Evolutionary conservation across 2,888 invertebrate species (phyloP).

Genomic region (Omphaloscelis lunosa): DNA sequence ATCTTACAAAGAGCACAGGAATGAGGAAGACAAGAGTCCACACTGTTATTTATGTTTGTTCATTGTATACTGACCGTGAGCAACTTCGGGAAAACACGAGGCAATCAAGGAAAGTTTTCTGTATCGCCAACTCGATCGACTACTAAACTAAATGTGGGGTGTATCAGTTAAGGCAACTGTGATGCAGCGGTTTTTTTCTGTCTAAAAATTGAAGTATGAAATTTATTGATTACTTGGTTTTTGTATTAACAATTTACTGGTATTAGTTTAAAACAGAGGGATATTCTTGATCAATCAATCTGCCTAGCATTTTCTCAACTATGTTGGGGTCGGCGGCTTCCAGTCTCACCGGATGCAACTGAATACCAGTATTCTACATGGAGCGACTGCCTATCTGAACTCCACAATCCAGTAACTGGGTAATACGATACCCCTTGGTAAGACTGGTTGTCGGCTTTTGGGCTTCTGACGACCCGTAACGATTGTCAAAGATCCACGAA

Average conservation of each 20-base stretch:
- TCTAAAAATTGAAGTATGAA: background rate
- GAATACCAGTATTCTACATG: too few species aligned
- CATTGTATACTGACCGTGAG: slow-evolving; percentile 26
- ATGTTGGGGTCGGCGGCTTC: too few species aligned
- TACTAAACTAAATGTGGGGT: slow-evolving; percentile 16
- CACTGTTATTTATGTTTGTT: slow-evolving; percentile 39
- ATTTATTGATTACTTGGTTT: background rate
- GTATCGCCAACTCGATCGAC: slow-evolving; percentile 11
- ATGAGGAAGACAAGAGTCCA: background rate
- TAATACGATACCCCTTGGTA: too few species aligned
- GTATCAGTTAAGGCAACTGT: background rate
- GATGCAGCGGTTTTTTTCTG: background rate
- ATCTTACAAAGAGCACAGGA: background rate
- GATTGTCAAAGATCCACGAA: too few species aligned
- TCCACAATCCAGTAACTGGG: too few species aligned
- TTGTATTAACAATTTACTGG: background rate
- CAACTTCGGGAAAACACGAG: slow-evolving; percentile 19
- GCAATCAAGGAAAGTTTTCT: slow-evolving; percentile 51
- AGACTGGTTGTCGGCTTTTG: too few species aligned
- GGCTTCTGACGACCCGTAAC: too few species aligned
- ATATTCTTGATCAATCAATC: too few species aligned
- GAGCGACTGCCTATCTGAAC: too few species aligned
- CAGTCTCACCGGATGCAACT: too few species aligned
- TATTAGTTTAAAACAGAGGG: background rate
- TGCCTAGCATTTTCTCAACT: too few species aligned